These are phyloP conservation scores for Drosophila rhopaloa DNA, from an alignment of 1,140 invertebrate genomes.

Conservation along the genomic window DNA sequence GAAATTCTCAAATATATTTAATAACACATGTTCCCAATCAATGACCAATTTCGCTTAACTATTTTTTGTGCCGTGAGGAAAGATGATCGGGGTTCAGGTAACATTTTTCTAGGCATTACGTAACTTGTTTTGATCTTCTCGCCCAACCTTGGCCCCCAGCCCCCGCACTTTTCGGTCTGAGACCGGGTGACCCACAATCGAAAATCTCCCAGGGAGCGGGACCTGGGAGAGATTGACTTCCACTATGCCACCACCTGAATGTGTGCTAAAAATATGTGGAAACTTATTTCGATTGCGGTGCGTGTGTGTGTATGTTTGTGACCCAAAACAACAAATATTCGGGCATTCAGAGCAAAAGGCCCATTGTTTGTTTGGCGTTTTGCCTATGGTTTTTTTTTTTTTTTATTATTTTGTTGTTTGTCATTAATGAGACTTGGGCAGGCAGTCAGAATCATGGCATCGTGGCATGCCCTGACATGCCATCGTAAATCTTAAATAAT, in stretches of 20 bases:
- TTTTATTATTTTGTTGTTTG: conserved; percentile 48
- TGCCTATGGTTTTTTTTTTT: background rate
- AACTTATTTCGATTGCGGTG: conserved; percentile 8
- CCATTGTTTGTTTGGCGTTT: conserved; percentile 44
- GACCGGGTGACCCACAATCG: conserved; percentile 43
- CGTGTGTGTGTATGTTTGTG: conserved; percentile 25
- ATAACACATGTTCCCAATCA: background rate
- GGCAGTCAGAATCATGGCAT: conserved; percentile 14
- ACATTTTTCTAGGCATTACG: conserved; percentile 45
- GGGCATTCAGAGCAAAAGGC: conserved; percentile 45
- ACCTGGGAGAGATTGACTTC: conserved; percentile 50
- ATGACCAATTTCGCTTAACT: background rate
- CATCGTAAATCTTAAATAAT: conserved; percentile 65
- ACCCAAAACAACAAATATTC: conserved; percentile 60
- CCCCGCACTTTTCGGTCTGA: background rate
- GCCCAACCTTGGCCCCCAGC: conserved; percentile 45
- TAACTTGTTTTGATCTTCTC: conserved; percentile 43
- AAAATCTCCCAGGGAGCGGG: conserved; percentile 37
- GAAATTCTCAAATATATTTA: too few species aligned
- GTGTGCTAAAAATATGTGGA: conserved; percentile 66
- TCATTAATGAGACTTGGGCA: conserved; percentile 46
- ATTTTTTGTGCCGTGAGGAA: background rate
- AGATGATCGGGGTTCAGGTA: conserved; percentile 28
- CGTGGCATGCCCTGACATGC: conserved; percentile 45
- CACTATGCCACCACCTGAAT: conserved; percentile 51